Base-by-base conservation (phyloP, 2,797 vertebrate genomes). In the Mus spretus region DNA sequence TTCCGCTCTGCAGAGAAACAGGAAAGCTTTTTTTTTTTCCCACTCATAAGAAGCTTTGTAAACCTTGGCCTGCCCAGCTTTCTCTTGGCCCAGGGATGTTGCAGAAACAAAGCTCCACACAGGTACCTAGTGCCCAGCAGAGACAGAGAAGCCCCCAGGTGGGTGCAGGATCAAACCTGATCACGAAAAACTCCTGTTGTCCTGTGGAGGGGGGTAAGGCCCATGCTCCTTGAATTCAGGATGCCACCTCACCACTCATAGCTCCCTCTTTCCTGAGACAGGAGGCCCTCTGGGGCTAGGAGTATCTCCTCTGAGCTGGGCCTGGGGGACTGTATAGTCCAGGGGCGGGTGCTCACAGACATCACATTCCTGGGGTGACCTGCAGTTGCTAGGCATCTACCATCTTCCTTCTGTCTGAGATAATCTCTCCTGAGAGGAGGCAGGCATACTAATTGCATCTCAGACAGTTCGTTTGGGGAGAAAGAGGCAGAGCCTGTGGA, bases 381-480 rank as follows among this genome's bases (percentile, higher is more conserved):
- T 0, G 82, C 80, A 57, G 0, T 85, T 3, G 84, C 94, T 61
- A 90, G 94, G 86, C 0, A 0, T 61, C 96, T 81, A 34, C 40
- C 87, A 78, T 80, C 44, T 79, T 65, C 44, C 40, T 70, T 70
- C 74, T 59, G 13, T 6, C 95, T 40, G 79, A 61, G 84, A 80
- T 44, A 26, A 81, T 96, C 97, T 95, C 97, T 97, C 96, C 65
- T 65, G 98, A 98, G 98, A 97, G 97, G 97, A 96, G 91, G 97
- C 97, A 97, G 93, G 96, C 94, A 98, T 98, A 97, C 98, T 98
- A 96, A 98, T 97, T 97, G 97, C 96, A 94, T 95, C 97, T 98
- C 96, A 0, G 97, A 97, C 96, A 97, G 67, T 98, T 98, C 98
- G 98, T 98, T 98, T 98, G 97, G 97, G 97, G 97, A 6, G 55